These are phyloP conservation scores for Lampris megalopsis DNA, from an alignment of 2,113 vertebrate species.

Conservation along the genomic window DNA sequence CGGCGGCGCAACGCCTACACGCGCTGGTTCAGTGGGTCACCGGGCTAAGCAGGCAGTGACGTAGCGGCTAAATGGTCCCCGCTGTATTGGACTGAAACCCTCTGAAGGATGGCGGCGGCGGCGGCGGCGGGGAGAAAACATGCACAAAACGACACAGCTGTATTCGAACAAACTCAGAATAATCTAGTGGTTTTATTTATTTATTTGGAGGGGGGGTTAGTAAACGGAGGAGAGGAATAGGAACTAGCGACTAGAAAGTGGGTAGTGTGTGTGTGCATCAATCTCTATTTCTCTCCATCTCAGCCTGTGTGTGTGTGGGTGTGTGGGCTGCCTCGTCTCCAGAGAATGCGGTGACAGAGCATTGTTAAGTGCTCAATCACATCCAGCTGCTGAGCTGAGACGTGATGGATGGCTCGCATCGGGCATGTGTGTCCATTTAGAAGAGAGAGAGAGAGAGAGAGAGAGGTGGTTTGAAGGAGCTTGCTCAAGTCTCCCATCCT, in stretches of 20 bases:
- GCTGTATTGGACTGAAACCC: neutral
- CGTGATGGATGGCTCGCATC: constrained; percentile 19
- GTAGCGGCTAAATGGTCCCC: neutral
- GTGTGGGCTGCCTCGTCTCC: neutral
- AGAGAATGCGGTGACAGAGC: constrained; percentile 17
- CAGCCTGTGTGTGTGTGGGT: neutral
- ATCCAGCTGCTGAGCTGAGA: constrained; percentile 54
- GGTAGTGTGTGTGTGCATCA: neutral
- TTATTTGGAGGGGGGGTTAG: too few relatives aligned
- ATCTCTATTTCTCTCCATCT: neutral
- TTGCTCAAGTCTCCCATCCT: too few relatives aligned
- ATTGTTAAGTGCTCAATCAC: constrained; percentile 25
- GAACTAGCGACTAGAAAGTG: constrained; percentile 1
- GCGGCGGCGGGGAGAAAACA: too few relatives aligned
- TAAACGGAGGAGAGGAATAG: neutral
- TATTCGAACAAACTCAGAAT: too few relatives aligned
- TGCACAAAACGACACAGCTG: too few relatives aligned
- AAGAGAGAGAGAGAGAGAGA: neutral
- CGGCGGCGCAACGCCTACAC: constrained; percentile 31
- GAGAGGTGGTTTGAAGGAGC: neutral
- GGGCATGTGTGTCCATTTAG: constrained; percentile 8
- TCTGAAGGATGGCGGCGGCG: neutral
- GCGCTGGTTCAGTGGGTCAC: constrained; percentile 45
- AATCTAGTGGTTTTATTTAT: too few relatives aligned
- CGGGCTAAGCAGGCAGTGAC: constrained; percentile 33